Conservation (phyloP, 2,797 vertebrate species). For the Enteromius viviparus region DNA sequence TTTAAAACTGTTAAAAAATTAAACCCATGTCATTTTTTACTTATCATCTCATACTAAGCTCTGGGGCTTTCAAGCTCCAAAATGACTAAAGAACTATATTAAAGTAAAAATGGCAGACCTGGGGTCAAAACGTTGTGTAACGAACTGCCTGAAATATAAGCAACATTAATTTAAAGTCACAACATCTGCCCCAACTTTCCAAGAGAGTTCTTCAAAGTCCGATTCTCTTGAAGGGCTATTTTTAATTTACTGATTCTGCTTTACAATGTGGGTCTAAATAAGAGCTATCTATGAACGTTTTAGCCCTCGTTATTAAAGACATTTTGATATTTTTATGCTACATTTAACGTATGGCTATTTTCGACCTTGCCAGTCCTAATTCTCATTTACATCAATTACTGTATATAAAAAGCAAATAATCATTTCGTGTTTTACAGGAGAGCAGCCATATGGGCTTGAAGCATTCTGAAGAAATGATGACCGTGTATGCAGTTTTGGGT, state of each 20-base stretch:
- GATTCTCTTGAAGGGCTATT: neutral
- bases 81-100: neutral
- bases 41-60: neutral
- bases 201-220: neutral
- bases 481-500: neutral
- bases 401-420: neutral
- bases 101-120: neutral
- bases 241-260: neutral
- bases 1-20: neutral
- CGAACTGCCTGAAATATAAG: neutral
- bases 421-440: neutral
- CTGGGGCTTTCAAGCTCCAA: neutral
- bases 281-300: neutral
- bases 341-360: neutral
- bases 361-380: neutral
- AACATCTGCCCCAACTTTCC: neutral
- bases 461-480: neutral
- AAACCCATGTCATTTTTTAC: neutral
- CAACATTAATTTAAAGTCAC: neutral
- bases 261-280: neutral
- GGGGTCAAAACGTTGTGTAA: neutral
- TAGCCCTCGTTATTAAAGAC: neutral
- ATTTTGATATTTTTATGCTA: neutral
- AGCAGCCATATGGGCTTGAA: neutral
- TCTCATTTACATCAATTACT: no score